A percentile compares a stretch with the other conserved stretches of the same genome.
These are phyloP conservation scores for Paramisgurnus dabryanus DNA, from an alignment of 2,113 vertebrate species.

Conservation along the genomic window DNA sequence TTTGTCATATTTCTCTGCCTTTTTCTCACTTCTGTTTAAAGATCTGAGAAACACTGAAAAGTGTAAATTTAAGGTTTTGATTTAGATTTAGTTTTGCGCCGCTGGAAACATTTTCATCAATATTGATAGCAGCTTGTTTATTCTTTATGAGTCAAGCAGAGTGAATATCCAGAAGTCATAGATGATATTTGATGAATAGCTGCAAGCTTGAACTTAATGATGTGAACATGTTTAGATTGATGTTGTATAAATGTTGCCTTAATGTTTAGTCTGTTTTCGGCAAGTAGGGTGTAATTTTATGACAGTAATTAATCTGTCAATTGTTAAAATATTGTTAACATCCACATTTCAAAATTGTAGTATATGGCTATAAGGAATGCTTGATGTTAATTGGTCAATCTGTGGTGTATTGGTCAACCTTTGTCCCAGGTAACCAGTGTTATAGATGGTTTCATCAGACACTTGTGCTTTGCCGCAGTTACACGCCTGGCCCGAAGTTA, in stretches of 20 bases:
- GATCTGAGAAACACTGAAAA: background rate
- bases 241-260: background rate
- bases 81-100: background rate
- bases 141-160: background rate
- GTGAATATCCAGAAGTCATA: background rate
- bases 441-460: too few relatives aligned
- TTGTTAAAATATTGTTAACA: background rate
- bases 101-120: constrained; percentile 6
- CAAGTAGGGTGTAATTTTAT: background rate
- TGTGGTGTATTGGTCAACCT: too few relatives aligned
- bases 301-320: background rate
- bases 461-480: too few relatives aligned
- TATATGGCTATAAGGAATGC: background rate
- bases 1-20: background rate
- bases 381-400: background rate
- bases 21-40: constrained; percentile 9
- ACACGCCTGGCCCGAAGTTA: too few relatives aligned
- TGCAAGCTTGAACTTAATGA: background rate
- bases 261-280: background rate
- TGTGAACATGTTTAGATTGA: background rate
- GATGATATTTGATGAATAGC: background rate
- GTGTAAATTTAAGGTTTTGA: background rate
- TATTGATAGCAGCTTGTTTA: constrained; percentile 8
- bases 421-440: too few relatives aligned
- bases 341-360: too few relatives aligned